A percentile compares a stretch with the other conserved stretches of the same genome.
Conservation (phyloP, 2,113 vertebrate genomes). For the Cacatua alba region DNA sequence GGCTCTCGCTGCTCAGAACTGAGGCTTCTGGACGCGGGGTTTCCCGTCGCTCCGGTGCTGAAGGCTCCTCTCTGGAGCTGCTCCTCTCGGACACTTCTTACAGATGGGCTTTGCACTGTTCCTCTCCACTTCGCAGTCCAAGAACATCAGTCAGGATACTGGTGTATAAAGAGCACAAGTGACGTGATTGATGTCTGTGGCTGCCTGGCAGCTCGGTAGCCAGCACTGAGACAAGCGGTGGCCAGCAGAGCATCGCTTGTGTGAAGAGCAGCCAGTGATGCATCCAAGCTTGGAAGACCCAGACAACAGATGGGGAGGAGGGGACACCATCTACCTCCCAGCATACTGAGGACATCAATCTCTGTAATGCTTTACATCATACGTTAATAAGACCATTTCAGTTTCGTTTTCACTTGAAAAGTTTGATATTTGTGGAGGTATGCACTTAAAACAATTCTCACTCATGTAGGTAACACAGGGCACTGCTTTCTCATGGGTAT, state of each 20-base stretch:
- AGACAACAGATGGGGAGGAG: neutral
- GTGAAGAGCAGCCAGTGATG: neutral
- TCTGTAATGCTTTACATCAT: neutral
- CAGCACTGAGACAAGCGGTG: neutral
- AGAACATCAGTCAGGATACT: neutral
- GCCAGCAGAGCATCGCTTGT: neutral
- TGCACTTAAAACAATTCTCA: neutral
- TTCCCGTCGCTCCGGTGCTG: too few species aligned
- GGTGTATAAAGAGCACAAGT: neutral
- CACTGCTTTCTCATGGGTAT: neutral
- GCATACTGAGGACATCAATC: neutral
- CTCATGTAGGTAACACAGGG: rapidly evolving
- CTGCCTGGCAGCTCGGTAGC: neutral
- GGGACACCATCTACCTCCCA: neutral
- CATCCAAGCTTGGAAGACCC: neutral
- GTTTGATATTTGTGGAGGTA: neutral
- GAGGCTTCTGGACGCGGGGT: neutral
- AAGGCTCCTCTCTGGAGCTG: neutral
- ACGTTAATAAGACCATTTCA: neutral
- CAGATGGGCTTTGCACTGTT: neutral
- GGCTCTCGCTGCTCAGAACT: rapidly evolving
- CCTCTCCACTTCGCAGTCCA: neutral
- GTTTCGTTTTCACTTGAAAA: neutral
- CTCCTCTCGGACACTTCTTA: neutral
- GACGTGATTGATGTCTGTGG: rapidly evolving